Evolutionary conservation across 2,113 vertebrate genomes (phyloP).

Genomic region (Crypturellus undulatus): DNA sequence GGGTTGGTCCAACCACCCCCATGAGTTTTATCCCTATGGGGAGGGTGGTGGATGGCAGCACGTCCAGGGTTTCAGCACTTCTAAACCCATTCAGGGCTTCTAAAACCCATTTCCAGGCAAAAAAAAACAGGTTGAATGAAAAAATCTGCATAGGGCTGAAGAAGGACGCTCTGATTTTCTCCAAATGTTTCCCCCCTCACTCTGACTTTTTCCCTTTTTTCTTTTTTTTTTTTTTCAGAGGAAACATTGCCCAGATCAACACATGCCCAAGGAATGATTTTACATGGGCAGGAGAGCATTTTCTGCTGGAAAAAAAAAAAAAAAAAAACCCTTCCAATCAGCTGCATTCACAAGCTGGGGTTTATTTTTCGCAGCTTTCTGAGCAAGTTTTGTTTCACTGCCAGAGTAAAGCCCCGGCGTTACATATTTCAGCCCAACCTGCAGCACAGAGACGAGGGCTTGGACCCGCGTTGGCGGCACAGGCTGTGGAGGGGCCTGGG

Average conservation of each 20-base stretch:
- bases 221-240: background rate
- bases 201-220: background rate
- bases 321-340: constrained; percentile 22
- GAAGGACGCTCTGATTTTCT: background rate
- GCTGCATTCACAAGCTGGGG: constrained; percentile 43
- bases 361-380: constrained; percentile 57
- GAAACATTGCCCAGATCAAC: constrained; percentile 67
- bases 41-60: too few relatives aligned
- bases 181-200: background rate
- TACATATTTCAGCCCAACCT: constrained; percentile 46
- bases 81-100: too few relatives aligned
- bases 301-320: constrained; percentile 34
- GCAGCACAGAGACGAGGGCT: background rate
- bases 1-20: background rate
- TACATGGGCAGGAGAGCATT: background rate
- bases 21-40: too few relatives aligned
- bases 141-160: background rate
- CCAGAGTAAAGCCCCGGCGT: constrained; percentile 64
- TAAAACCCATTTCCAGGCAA: too few relatives aligned
- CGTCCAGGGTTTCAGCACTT: too few relatives aligned
- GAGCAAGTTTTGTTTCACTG: constrained; percentile 54
- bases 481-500: background rate
- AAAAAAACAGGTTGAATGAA: too few relatives aligned
- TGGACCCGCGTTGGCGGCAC: background rate
- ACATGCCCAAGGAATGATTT: background rate